Evolutionary conservation across 2,888 invertebrate species (phyloP).

Genomic region (Plebejus argus): DNA sequence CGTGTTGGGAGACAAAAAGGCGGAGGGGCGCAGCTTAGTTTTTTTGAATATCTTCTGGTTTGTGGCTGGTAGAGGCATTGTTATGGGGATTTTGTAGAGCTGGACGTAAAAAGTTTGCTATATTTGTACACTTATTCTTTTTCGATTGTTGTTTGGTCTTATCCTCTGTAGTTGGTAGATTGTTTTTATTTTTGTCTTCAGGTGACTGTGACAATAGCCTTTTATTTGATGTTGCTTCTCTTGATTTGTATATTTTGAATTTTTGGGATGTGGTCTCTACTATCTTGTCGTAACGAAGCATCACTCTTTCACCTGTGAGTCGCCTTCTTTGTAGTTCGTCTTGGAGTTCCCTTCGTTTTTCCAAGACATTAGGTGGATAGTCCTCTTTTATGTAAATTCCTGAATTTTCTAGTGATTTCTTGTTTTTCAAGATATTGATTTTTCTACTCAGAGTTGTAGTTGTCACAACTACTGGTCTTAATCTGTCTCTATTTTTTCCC

Average conservation of each 20-base stretch:
- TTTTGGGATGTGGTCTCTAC: not conserved
- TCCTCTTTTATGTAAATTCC: not conserved
- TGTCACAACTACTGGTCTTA: not conserved
- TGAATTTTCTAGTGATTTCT: not conserved
- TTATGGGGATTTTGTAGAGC: no score
- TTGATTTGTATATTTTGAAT: not conserved
- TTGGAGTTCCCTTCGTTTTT: not conserved
- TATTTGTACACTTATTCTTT: no score
- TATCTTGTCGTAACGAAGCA: not conserved
- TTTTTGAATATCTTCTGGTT: not conserved
- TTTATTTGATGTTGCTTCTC: not conserved
- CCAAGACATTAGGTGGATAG: not conserved
- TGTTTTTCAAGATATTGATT: not conserved
- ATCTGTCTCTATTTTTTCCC: not conserved
- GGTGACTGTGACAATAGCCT: no score
- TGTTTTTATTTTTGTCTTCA: no score
- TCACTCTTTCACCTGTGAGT: not conserved
- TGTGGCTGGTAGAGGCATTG: no score
- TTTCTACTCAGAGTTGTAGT: not conserved
- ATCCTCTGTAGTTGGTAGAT: no score
- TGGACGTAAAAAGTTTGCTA: no score
- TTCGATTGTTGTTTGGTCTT: no score
- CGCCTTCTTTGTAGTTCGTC: not conserved
- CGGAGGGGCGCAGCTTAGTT: conserved; percentile 23
- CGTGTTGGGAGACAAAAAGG: conserved; percentile 34